A percentile compares a stretch with the other conserved stretches of the same genome.
These are phyloP conservation scores for Aulostomus chinensis DNA, from an alignment of 2,797 vertebrate species.

Conservation along the genomic window DNA sequence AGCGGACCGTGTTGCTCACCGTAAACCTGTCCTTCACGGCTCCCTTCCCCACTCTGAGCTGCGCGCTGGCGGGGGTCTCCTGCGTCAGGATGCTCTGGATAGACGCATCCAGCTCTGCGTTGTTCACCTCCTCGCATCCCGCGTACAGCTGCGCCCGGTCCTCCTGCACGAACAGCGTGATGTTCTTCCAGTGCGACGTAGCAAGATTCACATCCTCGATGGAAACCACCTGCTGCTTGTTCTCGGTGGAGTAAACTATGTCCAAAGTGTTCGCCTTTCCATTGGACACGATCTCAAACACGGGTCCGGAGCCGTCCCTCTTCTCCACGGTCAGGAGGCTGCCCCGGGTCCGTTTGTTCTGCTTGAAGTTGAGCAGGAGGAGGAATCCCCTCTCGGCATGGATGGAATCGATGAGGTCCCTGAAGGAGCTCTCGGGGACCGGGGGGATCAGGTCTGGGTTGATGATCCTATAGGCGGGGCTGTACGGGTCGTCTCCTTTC, in stretches of 20 bases:
- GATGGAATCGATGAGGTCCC: constrained; percentile 83
- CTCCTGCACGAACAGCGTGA: constrained; percentile 91
- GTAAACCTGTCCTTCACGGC: constrained; percentile 93
- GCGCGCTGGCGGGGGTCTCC: constrained; percentile 84
- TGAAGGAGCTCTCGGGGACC: constrained; percentile 80
- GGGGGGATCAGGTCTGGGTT: constrained; percentile 93
- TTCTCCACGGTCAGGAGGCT: constrained; percentile 92
- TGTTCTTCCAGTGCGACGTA: constrained; percentile 93
- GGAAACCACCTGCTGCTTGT: constrained; percentile 87
- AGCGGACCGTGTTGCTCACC: constrained; percentile 85
- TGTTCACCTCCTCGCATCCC: constrained; percentile 93
- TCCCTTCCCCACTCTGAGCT: constrained; percentile 90
- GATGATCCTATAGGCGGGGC: constrained; percentile 91
- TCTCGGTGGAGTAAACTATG: constrained; percentile 90
- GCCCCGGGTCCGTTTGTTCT: constrained; percentile 88
- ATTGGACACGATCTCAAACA: constrained; percentile 94
- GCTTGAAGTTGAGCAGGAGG: constrained; percentile 90
- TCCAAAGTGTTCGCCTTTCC: constrained; percentile 95
- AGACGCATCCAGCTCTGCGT: constrained; percentile 88
- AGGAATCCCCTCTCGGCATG: constrained; percentile 90
- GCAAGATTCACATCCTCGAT: constrained; percentile 93
- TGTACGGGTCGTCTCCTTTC: constrained; percentile 87
- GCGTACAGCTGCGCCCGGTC: constrained; percentile 90
- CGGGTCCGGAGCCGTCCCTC: constrained; percentile 82
- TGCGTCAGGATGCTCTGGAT: constrained; percentile 92